phyloP scores from a whole-genome alignment of 2,888 invertebrate genomes.

The Nesidiocoris tenuis region DNA sequence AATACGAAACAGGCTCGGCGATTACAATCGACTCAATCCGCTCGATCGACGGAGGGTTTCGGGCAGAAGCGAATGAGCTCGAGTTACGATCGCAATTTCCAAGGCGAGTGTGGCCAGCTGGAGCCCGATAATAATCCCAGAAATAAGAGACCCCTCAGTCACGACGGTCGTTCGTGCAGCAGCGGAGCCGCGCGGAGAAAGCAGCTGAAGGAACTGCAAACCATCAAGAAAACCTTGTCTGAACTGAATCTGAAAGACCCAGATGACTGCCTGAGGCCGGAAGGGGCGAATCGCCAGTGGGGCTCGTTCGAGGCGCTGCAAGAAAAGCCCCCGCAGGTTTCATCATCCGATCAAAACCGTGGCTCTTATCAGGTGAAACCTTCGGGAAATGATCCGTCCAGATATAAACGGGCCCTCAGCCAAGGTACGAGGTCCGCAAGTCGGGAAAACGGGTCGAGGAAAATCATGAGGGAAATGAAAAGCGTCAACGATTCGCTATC shows the following conservation, averaged over 20 bases:
- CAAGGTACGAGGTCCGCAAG: conserved; percentile 18
- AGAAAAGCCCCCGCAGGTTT: neutral
- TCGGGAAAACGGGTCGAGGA: conserved; percentile 7
- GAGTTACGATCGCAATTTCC: no score
- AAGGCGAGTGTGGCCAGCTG: no score
- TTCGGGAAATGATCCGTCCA: neutral
- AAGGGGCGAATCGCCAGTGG: neutral
- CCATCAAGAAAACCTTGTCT: neutral
- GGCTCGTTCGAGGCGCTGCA: neutral
- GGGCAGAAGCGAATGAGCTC: no score
- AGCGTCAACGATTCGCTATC: neutral
- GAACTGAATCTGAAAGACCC: neutral
- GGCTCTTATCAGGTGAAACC: neutral
- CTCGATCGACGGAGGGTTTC: neutral
- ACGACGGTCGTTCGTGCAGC: conserved; percentile 21
- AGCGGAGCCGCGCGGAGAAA: conserved; percentile 4
- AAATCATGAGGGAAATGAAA: conserved; percentile 10
- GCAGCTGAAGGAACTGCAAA: conserved; percentile 7
- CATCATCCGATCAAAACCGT: no score
- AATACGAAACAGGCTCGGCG: neutral
- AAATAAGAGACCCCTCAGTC: conserved; percentile 19
- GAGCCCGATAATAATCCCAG: no score
- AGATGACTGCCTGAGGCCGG: neutral
- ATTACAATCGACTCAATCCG: conserved; percentile 7
- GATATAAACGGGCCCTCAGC: conserved; percentile 17